A percentile compares a stretch with the other conserved stretches of the same genome.
phyloP scores from a whole-genome alignment of 1,140 invertebrate species.

The Schlechtendalia chinensis region DNA sequence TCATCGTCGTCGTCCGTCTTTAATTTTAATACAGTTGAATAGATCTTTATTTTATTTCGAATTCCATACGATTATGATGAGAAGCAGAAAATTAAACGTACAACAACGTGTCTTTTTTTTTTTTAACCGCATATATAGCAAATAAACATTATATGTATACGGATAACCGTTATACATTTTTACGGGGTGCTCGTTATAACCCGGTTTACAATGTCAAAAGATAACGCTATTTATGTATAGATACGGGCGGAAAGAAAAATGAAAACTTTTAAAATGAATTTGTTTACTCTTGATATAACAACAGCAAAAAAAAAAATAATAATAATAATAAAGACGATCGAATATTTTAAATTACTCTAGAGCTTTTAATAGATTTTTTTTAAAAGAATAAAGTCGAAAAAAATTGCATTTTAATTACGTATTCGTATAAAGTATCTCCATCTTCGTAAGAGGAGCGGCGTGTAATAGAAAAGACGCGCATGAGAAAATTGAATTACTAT shows the following conservation, averaged over 20 bases:
- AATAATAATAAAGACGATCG: background rate
- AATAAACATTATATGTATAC: background rate
- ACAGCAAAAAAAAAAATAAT: background rate
- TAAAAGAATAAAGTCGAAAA: background rate
- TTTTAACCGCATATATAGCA: background rate
- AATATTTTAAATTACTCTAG: background rate
- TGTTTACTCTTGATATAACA: background rate
- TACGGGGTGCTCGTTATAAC: background rate
- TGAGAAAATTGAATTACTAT: conserved; percentile 24
- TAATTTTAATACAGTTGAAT: no score
- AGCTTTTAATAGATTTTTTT: background rate
- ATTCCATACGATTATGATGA: background rate
- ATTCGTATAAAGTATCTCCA: no score
- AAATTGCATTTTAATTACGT: background rate
- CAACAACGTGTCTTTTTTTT: conserved; percentile 8
- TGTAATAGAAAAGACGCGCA: no score
- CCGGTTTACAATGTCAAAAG: conserved; percentile 4
- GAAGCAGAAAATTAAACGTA: background rate
- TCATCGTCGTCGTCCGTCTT: no score
- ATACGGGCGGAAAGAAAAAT: background rate
- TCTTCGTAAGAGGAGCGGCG: no score
- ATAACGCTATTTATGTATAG: background rate
- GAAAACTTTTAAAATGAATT: conserved; percentile 3
- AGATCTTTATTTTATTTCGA: no score
- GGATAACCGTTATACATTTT: conserved; percentile 1